phyloP scores from a whole-genome alignment of 2,797 vertebrate genomes.

The Sarcophilus harrisii region DNA sequence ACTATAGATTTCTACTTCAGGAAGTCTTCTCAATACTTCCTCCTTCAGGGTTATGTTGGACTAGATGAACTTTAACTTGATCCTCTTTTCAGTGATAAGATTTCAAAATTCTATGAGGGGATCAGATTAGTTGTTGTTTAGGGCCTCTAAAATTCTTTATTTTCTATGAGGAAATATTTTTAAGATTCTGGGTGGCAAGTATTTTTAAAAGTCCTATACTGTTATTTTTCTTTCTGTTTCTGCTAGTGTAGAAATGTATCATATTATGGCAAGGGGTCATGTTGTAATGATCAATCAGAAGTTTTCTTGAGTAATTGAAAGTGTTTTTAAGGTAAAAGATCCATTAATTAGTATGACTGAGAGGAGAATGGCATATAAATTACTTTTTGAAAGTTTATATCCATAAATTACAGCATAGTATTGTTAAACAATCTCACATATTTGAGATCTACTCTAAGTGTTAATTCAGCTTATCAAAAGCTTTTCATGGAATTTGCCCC shows the following conservation, averaged over 20 bases:
- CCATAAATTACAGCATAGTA: background rate
- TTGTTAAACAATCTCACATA: slow-evolving; percentile 48
- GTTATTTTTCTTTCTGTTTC: slow-evolving; percentile 68
- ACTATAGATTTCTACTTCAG: background rate
- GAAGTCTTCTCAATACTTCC: background rate
- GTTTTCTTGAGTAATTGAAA: too few species aligned
- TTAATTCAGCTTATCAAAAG: slow-evolving; percentile 50
- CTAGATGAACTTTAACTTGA: background rate
- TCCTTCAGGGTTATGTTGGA: background rate
- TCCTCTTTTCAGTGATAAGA: background rate
- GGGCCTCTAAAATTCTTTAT: background rate
- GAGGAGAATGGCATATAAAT: background rate
- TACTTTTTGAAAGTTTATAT: background rate
- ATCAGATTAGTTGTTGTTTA: background rate
- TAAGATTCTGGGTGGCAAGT: slow-evolving; percentile 61
- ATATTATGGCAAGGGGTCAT: too few species aligned
- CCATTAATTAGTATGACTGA: too few species aligned
- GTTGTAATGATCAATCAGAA: too few species aligned
- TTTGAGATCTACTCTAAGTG: slow-evolving; percentile 48
- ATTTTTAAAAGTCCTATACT: slow-evolving; percentile 58
- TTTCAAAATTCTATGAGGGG: background rate
- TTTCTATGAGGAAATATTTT: background rate
- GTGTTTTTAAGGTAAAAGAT: too few species aligned
- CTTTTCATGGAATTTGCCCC: slow-evolving; percentile 67
- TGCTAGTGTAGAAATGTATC: too few species aligned